phyloP scores from a whole-genome alignment of 2,888 invertebrate genomes.

The Cephonodes hylas region DNA sequence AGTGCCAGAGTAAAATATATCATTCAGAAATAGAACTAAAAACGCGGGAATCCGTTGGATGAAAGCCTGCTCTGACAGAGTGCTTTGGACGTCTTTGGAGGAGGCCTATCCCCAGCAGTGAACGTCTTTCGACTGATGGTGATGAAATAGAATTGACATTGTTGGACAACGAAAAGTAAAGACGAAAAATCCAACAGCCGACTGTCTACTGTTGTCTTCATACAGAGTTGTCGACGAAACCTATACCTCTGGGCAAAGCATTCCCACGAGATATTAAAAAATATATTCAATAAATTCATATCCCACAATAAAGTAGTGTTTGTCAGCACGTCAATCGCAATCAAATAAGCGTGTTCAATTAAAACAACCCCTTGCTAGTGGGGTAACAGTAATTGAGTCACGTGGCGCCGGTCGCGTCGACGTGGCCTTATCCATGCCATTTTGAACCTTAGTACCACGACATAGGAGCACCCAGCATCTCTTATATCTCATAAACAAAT shows the following conservation, averaged over 20 bases:
- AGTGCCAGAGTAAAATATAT: too few relatives aligned
- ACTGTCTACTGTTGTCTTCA: too few relatives aligned
- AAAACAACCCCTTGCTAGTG: constrained; percentile 50
- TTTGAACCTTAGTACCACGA: neutral
- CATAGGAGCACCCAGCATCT: neutral
- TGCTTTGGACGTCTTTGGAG: too few relatives aligned
- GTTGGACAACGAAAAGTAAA: too few relatives aligned
- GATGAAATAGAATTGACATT: too few relatives aligned
- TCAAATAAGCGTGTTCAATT: constrained; percentile 75
- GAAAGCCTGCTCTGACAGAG: too few relatives aligned
- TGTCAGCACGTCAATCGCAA: constrained; percentile 59
- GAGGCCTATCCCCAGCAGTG: too few relatives aligned
- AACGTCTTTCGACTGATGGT: too few relatives aligned
- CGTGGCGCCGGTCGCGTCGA: constrained; percentile 50
- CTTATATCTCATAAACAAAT: constrained; percentile 2
- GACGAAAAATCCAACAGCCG: too few relatives aligned
- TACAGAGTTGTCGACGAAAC: too few relatives aligned
- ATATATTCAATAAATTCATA: constrained; percentile 6
- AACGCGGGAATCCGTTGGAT: too few relatives aligned
- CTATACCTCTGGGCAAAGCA: neutral
- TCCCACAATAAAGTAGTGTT: constrained; percentile 5
- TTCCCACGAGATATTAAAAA: neutral
- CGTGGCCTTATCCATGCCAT: neutral
- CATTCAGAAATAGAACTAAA: too few relatives aligned
- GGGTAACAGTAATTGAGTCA: constrained; percentile 61